Percentiles rank a stretch among this genome's conserved stretches.
These are phyloP conservation scores for Scelioninae gen. 1 DNA, from an alignment of 2,888 invertebrate genomes.

Conservation along the genomic window DNA sequence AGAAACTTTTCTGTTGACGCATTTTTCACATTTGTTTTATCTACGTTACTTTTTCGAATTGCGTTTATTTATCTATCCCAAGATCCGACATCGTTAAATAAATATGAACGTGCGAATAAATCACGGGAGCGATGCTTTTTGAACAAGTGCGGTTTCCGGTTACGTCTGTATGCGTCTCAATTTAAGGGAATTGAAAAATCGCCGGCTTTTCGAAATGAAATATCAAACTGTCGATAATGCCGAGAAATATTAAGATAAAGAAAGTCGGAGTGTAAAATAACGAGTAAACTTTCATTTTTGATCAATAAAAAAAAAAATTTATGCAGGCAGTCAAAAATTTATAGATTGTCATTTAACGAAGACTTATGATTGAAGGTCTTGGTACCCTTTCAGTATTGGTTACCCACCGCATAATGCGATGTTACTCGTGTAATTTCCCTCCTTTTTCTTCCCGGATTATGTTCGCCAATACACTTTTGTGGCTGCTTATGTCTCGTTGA, in stretches of 20 bases:
- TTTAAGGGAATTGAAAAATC: conserved; percentile 34
- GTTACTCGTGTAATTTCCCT: conserved; percentile 70
- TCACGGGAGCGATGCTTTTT: conserved; percentile 29
- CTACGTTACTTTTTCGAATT: conserved; percentile 26
- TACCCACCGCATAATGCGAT: conserved; percentile 63
- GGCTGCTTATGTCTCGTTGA: conserved; percentile 68
- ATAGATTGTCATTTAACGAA: conserved; percentile 62
- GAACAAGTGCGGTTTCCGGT: conserved; percentile 39
- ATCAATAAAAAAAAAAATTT: no score
- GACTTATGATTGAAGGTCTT: conserved; percentile 59
- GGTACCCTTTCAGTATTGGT: conserved; percentile 69
- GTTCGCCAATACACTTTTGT: conserved; percentile 69
- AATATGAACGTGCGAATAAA: conserved; percentile 47
- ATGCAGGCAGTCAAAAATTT: conserved; percentile 39
- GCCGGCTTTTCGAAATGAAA: conserved; percentile 4
- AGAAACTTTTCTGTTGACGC: conserved; percentile 30
- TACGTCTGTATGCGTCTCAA: conserved; percentile 21
- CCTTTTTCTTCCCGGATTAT: conserved; percentile 63
- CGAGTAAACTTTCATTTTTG: no score
- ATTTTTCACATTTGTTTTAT: conserved; percentile 50
- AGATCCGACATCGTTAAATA: conserved; percentile 48
- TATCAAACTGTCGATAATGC: conserved; percentile 11
- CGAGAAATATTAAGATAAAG: background rate
- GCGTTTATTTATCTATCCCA: conserved; percentile 41
- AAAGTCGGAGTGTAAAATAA: no score